Evolutionary conservation across 2,797 vertebrate species (phyloP), one percentile per base, ranked within the genome.

Genomic region (Oceanodroma leucorhoa): DNA sequence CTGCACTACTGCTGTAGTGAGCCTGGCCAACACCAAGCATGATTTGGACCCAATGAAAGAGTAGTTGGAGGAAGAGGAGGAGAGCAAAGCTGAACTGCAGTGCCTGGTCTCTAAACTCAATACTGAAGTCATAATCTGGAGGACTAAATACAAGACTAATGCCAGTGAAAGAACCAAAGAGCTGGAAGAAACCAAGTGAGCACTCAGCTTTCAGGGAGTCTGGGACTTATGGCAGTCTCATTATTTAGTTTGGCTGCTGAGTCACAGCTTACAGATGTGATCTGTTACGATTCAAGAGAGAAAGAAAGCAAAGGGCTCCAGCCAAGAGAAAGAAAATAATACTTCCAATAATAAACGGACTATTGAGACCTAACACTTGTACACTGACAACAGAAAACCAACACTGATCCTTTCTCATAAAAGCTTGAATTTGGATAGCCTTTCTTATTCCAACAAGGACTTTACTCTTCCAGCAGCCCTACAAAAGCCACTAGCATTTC

Each of bases 1-100:
- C 50, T 92, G 89, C 9, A 96, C 71, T 43, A 73, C 94, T 14
- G 97, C 97, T 2, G 87, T 94, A 38, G 94, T 96, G 62, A 96
- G 93, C 40, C 94, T 97, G 27, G 96, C 97, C 84, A 98, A 98
- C 71, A 89, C 95, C 40, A 95, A 92, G 8, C 96, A 98, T 2
- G 95, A 98, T 94, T 95, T 98, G 87, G 97, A 98, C 38, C 92
- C 96, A 50, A 61, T 97, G 41, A 97, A 98, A 84, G 97, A 98
- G 92, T 97, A 98, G 73, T 86, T 98, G 88, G 98, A 99, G 48
- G 97, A 98, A 92, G 98, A 99, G 67, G 96, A 98, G 11, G 97
- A 97, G 26, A 95, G 83, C 51, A 97, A 98, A 78, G 88, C 80
- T 2, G 97, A 98, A 91, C 93, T 97, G 66, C 97, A 98, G 67